A percentile compares a stretch with the other conserved stretches of the same genome.
Evolutionary conservation across 2,797 vertebrate genomes (phyloP).

Genomic region (Arrhamphus sclerolepis): DNA sequence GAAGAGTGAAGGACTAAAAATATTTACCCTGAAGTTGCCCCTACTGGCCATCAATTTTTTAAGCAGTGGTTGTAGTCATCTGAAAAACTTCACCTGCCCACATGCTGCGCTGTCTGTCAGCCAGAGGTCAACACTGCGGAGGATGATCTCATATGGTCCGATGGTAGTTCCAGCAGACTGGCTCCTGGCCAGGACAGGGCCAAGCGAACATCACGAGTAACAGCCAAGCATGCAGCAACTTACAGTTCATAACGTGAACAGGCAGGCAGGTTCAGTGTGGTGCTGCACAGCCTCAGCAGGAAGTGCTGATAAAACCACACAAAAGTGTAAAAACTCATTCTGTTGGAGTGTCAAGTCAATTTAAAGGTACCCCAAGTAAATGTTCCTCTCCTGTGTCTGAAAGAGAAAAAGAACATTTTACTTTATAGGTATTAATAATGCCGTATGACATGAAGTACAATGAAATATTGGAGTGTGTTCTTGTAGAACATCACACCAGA

Average conservation of each 20-base stretch:
- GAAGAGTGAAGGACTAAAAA: conserved; percentile 71
- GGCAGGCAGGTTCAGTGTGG: conserved; percentile 27
- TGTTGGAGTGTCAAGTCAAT: background rate
- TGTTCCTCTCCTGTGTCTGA: background rate
- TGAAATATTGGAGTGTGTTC: background rate
- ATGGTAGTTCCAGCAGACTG: conserved; percentile 58
- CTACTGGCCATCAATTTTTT: conserved; percentile 71
- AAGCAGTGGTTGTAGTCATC: conserved; percentile 59
- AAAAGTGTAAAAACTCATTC: background rate
- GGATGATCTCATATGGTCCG: conserved; percentile 72
- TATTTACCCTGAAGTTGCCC: conserved; percentile 67
- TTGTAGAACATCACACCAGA: background rate
- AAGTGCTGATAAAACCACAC: no score
- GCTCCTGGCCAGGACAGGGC: conserved; percentile 44
- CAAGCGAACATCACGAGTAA: conserved; percentile 25
- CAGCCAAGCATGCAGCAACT: conserved; percentile 47
- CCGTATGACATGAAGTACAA: background rate
- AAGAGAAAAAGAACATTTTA: background rate
- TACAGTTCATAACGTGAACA: conserved; percentile 49
- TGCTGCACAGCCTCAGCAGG: background rate
- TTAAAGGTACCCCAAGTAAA: background rate
- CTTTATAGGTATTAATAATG: background rate
- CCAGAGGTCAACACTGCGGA: conserved; percentile 74
- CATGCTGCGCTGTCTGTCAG: conserved; percentile 65
- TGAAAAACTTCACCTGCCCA: conserved; percentile 66